Evolutionary conservation across 2,888 invertebrate species (phyloP).

Genomic region (Leptodirus hochenwartii): DNA sequence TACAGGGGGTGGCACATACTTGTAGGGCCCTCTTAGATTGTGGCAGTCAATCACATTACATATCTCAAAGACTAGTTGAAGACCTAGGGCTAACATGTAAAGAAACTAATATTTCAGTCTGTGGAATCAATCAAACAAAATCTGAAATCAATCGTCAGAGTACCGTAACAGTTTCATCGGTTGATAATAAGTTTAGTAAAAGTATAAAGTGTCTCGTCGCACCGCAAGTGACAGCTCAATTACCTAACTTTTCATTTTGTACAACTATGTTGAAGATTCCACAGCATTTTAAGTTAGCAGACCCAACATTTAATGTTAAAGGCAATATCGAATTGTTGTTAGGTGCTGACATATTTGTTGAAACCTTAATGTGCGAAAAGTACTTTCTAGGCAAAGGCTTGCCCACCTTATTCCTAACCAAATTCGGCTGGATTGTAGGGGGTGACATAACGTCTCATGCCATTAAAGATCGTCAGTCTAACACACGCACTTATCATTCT

Average conservation of each 20-base stretch:
- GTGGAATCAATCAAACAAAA: slow-evolving; percentile 1
- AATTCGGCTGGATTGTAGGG: neutral
- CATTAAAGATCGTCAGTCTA: too few species aligned
- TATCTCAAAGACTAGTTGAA: slow-evolving; percentile 3
- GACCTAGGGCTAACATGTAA: neutral
- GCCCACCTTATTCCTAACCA: neutral
- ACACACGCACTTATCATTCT: too few species aligned
- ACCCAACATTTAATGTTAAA: neutral
- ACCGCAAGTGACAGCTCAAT: slow-evolving; percentile 2
- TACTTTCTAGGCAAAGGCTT: neutral
- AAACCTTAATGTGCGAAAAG: neutral
- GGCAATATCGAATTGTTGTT: slow-evolving; percentile 3
- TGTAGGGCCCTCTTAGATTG: slow-evolving; percentile 6
- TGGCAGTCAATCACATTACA: slow-evolving; percentile 6
- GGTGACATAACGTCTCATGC: neutral
- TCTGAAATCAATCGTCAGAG: neutral
- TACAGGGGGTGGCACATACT: neutral
- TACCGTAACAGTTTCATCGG: neutral
- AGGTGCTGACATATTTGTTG: too few species aligned
- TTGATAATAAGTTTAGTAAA: neutral
- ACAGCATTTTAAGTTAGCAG: slow-evolving; percentile 3
- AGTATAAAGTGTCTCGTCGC: slow-evolving; percentile 3
- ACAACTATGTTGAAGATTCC: slow-evolving; percentile 1
- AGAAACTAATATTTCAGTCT: slow-evolving; percentile 4
- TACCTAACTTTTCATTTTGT: slow-evolving; percentile 3